phyloP scores from a whole-genome alignment of 2,113 vertebrate genomes.

The Carettochelys insculpta region DNA sequence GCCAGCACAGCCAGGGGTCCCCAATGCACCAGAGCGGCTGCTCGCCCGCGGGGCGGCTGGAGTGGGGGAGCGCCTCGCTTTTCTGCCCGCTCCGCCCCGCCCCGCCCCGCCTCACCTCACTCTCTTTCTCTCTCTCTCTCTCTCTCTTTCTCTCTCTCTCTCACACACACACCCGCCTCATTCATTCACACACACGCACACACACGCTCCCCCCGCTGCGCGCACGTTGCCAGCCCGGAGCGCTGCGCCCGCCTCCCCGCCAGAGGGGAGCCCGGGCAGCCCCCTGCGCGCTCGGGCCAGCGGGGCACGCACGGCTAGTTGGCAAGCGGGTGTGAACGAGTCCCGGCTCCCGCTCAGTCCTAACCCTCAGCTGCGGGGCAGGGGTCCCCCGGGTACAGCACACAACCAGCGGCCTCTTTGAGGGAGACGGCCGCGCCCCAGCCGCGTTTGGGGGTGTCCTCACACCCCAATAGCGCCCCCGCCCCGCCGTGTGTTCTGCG shows the following conservation, averaged over 20 bases:
- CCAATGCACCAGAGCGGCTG: no score
- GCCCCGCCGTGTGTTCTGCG: background rate
- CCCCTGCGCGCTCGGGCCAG: background rate
- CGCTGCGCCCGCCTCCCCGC: background rate
- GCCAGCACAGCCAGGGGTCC: background rate
- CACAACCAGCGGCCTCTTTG: background rate
- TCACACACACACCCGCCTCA: no score
- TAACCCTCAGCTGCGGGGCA: no score
- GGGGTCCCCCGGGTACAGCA: background rate
- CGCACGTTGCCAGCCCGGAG: background rate
- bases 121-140: no score
- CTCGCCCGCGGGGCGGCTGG: no score
- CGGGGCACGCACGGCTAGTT: background rate
- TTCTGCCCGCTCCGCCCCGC: no score
- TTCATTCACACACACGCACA: no score
- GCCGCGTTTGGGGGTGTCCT: background rate
- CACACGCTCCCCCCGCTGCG: background rate
- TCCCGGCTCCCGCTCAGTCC: background rate
- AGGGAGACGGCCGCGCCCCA: background rate
- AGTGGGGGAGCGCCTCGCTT: no score
- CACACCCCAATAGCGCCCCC: no score
- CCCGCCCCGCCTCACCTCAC: background rate
- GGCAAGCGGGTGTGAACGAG: background rate
- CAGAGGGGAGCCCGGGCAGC: background rate
- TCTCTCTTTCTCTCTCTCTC: no score